phyloP scores from a whole-genome alignment of 2,797 vertebrate species.

The Bryconaethiops microstoma region DNA sequence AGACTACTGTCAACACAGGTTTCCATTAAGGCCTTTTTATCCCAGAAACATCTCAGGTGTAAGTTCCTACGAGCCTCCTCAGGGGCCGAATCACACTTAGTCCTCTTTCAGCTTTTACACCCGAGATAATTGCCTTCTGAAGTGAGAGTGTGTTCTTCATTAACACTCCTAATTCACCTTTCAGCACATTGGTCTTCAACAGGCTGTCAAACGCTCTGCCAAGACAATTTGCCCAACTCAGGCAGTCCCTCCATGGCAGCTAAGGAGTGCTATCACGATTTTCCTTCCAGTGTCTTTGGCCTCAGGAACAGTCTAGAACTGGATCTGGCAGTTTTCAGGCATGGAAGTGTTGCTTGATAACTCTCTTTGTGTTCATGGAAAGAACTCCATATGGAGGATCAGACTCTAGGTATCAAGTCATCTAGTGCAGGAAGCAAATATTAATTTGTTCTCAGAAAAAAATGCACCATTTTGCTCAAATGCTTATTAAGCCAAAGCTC shows the following conservation, averaged over 20 bases:
- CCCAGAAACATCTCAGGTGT: slow-evolving; percentile 65
- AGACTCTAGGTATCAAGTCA: neutral
- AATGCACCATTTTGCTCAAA: neutral
- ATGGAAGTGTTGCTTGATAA: slow-evolving; percentile 2
- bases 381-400: neutral
- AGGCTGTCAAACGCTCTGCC: slow-evolving; percentile 72
- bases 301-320: slow-evolving; percentile 12
- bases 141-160: slow-evolving; percentile 76
- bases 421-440: neutral
- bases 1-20: slow-evolving; percentile 61
- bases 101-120: slow-evolving; percentile 70
- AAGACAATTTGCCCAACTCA: slow-evolving; percentile 56
- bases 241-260: slow-evolving; percentile 53
- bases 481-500: too few species aligned
- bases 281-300: slow-evolving; percentile 31
- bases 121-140: slow-evolving; percentile 71
- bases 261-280: slow-evolving; percentile 42
- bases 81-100: slow-evolving; percentile 68
- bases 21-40: slow-evolving; percentile 53
- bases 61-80: slow-evolving; percentile 65
- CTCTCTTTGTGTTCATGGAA: neutral
- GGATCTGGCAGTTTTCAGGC: neutral
- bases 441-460: too few species aligned
- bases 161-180: slow-evolving; percentile 78
- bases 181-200: slow-evolving; percentile 72